Percentiles rank a stretch among this genome's conserved stretches.
Evolutionary conservation across 2,888 invertebrate genomes (phyloP).

Genomic region (Boloria euphrosyne): DNA sequence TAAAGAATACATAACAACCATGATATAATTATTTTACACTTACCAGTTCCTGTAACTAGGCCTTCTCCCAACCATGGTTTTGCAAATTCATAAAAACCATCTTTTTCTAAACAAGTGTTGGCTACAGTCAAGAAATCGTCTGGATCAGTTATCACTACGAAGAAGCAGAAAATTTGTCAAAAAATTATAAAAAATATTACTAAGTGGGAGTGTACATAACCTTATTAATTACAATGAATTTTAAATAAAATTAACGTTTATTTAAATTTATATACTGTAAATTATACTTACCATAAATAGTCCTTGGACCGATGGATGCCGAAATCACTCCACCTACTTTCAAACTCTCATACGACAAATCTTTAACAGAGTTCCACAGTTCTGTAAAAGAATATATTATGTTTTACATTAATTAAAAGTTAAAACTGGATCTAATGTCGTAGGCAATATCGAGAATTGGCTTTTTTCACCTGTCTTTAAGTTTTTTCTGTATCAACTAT

Average conservation of each 20-base stretch:
- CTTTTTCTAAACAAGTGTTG: constrained; percentile 65
- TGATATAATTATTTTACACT: constrained; percentile 36
- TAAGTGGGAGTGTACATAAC: too few relatives aligned
- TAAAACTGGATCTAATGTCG: not conserved
- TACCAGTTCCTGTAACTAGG: constrained; percentile 62
- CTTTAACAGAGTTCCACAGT: constrained; percentile 57
- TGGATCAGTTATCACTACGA: constrained; percentile 64
- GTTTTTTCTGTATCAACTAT: too few relatives aligned
- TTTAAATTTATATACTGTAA: too few relatives aligned
- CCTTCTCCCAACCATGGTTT: constrained; percentile 72
- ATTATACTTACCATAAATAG: constrained; percentile 55
- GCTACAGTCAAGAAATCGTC: constrained; percentile 64
- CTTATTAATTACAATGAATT: too few relatives aligned
- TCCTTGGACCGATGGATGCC: constrained; percentile 61
- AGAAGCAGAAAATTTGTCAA: not conserved
- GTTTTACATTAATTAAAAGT: not conserved
- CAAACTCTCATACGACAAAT: constrained; percentile 56
- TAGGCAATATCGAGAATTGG: too few relatives aligned
- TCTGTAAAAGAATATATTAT: constrained; percentile 48
- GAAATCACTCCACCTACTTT: constrained; percentile 60
- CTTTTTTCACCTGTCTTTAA: too few relatives aligned
- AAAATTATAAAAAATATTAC: too few relatives aligned
- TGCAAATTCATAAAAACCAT: constrained; percentile 66
- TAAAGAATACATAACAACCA: too few relatives aligned
- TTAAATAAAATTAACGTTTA: too few relatives aligned